A percentile compares a stretch with the other conserved stretches of the same genome.
These are phyloP conservation scores for Leucophenga varia DNA, from an alignment of 1,140 invertebrate genomes.

Conservation along the genomic window DNA sequence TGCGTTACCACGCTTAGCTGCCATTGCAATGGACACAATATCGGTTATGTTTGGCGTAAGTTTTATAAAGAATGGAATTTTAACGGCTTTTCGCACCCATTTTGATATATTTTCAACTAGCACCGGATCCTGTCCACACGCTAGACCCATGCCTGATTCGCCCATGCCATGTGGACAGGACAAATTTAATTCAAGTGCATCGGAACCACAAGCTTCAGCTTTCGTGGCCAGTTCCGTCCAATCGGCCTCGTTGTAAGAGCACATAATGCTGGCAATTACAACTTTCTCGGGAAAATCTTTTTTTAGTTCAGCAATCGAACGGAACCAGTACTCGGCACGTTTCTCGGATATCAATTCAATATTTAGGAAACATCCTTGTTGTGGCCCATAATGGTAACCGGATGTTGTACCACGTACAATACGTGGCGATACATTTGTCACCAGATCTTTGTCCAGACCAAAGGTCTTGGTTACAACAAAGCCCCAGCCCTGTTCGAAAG, in stretches of 20 bases:
- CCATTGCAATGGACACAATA: constrained; percentile 83
- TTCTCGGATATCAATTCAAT: constrained; percentile 99
- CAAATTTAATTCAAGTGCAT: constrained; percentile 94
- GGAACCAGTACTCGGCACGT: constrained; percentile 88
- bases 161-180: constrained; percentile 99
- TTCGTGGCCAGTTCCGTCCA: constrained; percentile 82
- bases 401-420: constrained; percentile 93
- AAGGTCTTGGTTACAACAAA: constrained; percentile 98
- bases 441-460: constrained; percentile 90
- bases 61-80: constrained; percentile 98
- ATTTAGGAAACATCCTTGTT: constrained; percentile 91
- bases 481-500: constrained; percentile 95
- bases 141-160: constrained; percentile 95
- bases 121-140: constrained; percentile 91
- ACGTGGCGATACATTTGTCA: constrained; percentile 95
- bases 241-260: constrained; percentile 81
- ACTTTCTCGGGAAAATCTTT: constrained; percentile 89
- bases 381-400: constrained; percentile 88
- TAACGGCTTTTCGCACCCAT: constrained; percentile 84
- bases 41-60: constrained; percentile 97
- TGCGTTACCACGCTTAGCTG: constrained; percentile 91
- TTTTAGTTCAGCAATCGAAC: constrained; percentile 87
- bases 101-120: constrained; percentile 85
- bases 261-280: constrained; percentile 97
- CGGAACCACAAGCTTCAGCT: constrained; percentile 84